These are phyloP conservation scores for Syndactyla subalaris DNA, from an alignment of 2,797 vertebrate genomes.

Conservation along the genomic window DNA sequence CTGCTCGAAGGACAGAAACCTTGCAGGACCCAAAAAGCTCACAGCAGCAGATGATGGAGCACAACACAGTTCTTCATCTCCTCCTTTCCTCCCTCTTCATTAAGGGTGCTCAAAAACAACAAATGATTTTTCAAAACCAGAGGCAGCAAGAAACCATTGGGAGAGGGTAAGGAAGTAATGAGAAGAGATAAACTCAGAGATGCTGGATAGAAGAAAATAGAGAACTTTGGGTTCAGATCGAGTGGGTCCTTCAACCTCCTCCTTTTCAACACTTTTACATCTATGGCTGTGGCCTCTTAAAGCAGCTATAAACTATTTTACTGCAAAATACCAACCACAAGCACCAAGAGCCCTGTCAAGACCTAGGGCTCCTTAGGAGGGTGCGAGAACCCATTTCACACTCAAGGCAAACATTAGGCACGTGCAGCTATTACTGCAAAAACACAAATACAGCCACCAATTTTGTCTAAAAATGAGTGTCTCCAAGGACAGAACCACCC, in stretches of 20 bases:
- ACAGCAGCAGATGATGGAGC: rapidly evolving
- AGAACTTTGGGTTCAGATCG: not conserved
- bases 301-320: not conserved
- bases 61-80: not conserved
- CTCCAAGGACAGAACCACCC: not conserved
- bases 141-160: not conserved
- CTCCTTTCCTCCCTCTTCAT: not conserved
- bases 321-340: not conserved
- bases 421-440: not conserved
- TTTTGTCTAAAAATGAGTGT: not conserved
- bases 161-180: not conserved
- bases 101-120: not conserved
- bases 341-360: not conserved
- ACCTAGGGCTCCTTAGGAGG: rapidly evolving
- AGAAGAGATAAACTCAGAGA: not conserved
- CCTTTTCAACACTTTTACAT: not conserved
- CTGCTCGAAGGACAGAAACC: not conserved
- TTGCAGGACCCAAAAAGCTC: not conserved
- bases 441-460: not conserved
- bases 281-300: not conserved
- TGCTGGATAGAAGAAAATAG: not conserved
- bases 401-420: not conserved
- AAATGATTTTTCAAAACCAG: not conserved
- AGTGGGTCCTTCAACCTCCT: not conserved
- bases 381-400: not conserved